Conservation (phyloP, 1,140 invertebrate genomes). For the Chironomus striatipennis region DNA sequence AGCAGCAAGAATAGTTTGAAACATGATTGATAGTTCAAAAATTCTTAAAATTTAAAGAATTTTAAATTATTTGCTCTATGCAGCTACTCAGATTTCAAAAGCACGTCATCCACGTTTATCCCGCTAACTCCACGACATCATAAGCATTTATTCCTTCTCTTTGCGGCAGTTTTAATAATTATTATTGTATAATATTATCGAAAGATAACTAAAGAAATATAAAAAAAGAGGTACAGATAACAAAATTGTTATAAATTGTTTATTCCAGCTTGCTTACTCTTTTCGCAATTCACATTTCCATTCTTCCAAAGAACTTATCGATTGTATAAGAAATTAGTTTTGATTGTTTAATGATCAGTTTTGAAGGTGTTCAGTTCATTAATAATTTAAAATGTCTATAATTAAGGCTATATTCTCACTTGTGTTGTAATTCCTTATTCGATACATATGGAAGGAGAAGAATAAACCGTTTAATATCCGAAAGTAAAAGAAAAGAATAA, state of each 20-base stretch:
- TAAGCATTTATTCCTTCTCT: too few relatives aligned
- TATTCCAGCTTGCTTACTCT: neutral
- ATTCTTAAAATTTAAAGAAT: too few relatives aligned
- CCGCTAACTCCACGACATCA: too few relatives aligned
- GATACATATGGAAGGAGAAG: neutral
- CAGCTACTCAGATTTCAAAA: too few relatives aligned
- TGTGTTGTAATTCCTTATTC: neutral
- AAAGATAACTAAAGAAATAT: neutral
- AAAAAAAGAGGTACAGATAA: neutral
- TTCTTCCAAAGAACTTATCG: neutral
- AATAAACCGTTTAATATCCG: too few relatives aligned
- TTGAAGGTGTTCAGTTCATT: slow-evolving; percentile 22
- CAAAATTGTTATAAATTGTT: slow-evolving; percentile 23
- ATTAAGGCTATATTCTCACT: slow-evolving; percentile 15
- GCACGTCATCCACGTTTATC: too few relatives aligned
- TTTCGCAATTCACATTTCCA: neutral
- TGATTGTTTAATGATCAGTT: slow-evolving; percentile 23
- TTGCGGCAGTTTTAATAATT: slow-evolving; percentile 15
- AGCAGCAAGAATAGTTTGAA: too few relatives aligned
- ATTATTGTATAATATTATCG: slow-evolving; percentile 18
- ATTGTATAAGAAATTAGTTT: slow-evolving; percentile 19
- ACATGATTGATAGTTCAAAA: too few relatives aligned
- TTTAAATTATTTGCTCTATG: too few relatives aligned
- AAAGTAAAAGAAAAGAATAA: too few relatives aligned
- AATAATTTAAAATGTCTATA: slow-evolving; percentile 23